phyloP scores from a whole-genome alignment of 2,888 invertebrate species.

The Boloria euphrosyne region DNA sequence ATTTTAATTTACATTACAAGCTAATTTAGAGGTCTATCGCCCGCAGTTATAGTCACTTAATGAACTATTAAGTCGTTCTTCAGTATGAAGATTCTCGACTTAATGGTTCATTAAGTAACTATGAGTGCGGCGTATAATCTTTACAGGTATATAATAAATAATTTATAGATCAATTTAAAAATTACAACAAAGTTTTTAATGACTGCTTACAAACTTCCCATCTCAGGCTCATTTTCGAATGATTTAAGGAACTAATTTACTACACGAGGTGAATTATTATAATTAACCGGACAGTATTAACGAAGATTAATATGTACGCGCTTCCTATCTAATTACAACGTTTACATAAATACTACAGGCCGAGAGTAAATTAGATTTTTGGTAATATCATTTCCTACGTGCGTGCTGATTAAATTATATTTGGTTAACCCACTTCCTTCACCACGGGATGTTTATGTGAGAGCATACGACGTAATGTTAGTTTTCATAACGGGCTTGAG shows the following conservation, averaged over 20 bases:
- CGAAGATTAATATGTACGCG: constrained; percentile 23
- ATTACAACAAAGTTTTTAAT: too few relatives aligned
- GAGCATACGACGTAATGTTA: constrained; percentile 59
- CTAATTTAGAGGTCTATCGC: too few relatives aligned
- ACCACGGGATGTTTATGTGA: constrained; percentile 69
- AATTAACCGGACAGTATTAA: constrained; percentile 15
- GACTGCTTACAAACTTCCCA: neutral
- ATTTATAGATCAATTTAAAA: too few relatives aligned
- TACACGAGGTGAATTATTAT: constrained; percentile 8
- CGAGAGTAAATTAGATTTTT: constrained; percentile 54
- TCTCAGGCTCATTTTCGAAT: neutral
- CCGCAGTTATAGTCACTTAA: too few relatives aligned
- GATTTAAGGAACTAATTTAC: constrained; percentile 11
- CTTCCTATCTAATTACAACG: constrained; percentile 23
- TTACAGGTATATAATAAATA: too few relatives aligned
- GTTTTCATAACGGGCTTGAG: constrained; percentile 58
- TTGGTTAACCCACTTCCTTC: constrained; percentile 51
- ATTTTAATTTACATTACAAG: too few relatives aligned
- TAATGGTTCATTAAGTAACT: too few relatives aligned
- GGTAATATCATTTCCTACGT: constrained; percentile 62
- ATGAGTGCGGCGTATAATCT: too few relatives aligned
- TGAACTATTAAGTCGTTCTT: too few relatives aligned
- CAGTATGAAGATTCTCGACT: too few relatives aligned
- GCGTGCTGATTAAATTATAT: constrained; percentile 48
- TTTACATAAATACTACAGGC: constrained; percentile 22